Conservation (phyloP, 35 echinoderm and acorn worm species). For the Acanthaster planci region DNA sequence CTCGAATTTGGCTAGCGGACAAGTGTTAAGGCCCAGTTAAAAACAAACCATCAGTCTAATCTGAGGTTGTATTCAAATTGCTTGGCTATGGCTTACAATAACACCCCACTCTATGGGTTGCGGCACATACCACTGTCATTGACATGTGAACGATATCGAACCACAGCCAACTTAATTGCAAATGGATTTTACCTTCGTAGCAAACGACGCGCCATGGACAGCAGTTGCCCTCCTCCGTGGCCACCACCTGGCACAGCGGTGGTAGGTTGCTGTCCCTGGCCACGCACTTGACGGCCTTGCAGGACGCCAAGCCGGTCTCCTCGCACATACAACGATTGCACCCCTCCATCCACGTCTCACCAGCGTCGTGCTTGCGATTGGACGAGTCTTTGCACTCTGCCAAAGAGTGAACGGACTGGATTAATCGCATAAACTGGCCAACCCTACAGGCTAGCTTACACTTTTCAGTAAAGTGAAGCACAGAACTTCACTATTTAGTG, state of each 20-base stretch:
- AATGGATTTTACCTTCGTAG: constrained; percentile 20
- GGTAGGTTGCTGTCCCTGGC: background rate
- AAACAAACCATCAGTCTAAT: too few relatives aligned
- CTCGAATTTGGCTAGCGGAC: too few relatives aligned
- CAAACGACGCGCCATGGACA: constrained; percentile 23
- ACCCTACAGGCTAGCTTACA: too few relatives aligned
- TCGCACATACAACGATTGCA: constrained; percentile 51
- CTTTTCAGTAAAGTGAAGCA: too few relatives aligned
- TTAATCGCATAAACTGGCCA: too few relatives aligned
- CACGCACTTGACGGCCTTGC: background rate
- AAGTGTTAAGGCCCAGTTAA: too few relatives aligned
- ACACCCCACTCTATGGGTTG: background rate
- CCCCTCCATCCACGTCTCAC: background rate
- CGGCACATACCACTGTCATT: background rate
- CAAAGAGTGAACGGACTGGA: background rate
- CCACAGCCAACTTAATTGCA: background rate
- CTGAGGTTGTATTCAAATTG: too few relatives aligned
- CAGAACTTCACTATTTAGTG: too few relatives aligned
- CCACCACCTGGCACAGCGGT: background rate
- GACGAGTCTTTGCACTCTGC: background rate
- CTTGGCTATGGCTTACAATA: too few relatives aligned
- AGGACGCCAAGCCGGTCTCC: background rate
- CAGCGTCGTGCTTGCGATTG: background rate
- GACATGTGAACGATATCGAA: background rate
- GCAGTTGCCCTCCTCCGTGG: background rate